These are phyloP conservation scores for Maniola jurtina DNA, from an alignment of 1,140 invertebrate genomes.

Conservation along the genomic window DNA sequence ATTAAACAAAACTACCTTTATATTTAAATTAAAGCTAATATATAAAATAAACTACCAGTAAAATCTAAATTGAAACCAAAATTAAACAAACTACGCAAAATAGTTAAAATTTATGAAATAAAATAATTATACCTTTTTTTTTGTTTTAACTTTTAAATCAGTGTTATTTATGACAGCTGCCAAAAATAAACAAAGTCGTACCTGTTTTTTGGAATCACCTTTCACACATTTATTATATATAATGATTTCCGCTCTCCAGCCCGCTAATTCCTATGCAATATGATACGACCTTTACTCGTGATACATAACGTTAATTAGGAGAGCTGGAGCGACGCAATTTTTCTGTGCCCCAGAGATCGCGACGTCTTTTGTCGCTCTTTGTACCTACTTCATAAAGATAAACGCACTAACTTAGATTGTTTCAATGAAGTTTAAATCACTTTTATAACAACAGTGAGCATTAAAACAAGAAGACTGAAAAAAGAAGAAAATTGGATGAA, in stretches of 20 bases:
- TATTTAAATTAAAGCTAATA: no score
- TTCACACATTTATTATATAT: no score
- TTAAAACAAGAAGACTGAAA: background rate
- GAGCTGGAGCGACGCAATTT: constrained; percentile 31
- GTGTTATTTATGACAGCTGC: no score
- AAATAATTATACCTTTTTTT: no score
- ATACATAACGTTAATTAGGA: constrained; percentile 45
- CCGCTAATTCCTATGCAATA: background rate
- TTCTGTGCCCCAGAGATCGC: constrained; percentile 20
- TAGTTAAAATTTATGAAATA: no score
- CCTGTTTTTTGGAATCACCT: no score
- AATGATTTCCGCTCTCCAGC: background rate
- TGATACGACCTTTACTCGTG: constrained; percentile 20
- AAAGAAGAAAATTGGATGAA: background rate
- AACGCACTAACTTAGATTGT: background rate
- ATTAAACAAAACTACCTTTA: no score
- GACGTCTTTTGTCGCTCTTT: constrained; percentile 17
- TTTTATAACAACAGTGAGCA: background rate
- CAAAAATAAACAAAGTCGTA: no score
- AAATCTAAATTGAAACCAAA: no score
- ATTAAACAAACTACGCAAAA: no score
- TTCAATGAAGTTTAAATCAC: background rate
- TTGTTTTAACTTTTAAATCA: no score
- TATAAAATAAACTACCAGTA: no score
- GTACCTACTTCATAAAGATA: background rate